Evolutionary conservation across 2,113 vertebrate genomes (phyloP), one percentile per base, ranked within the genome.

Genomic region (Chloropsis hardwickii): DNA sequence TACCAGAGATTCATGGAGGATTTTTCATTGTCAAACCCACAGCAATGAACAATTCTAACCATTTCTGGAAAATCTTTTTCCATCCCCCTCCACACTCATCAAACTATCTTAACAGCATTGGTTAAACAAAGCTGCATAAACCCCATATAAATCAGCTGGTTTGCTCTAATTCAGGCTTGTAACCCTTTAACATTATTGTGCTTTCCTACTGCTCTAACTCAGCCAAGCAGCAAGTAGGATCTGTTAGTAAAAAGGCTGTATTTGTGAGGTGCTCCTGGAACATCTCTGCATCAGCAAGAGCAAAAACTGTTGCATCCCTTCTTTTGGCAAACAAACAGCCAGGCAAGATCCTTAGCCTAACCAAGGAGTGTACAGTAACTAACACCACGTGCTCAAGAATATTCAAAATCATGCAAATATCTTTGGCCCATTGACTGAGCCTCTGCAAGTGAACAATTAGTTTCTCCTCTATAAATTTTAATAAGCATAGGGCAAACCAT

Each of bases 381-480:
- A 74, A 42, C 64, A 60, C 51, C 70, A 70, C 53, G 64, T 28
- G 58, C 51, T 81, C 47, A 66, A 88, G 72, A 90, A 74, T 80
- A 89, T 95, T 93, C 88, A 82, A 77, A 86, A 77, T 90, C 51
- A 83, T 95, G 91, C 91, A 92, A 87, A 90, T 89, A 60, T 48
- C 53, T 83, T 87, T 95, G 92, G 88, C 80, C 81, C 74, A 65
- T 88, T 93, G 88, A 81, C 89, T 94, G 61, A 86, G 44, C 57
- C 94, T 92, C 86, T 15, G 0, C 73, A 90, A 95, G 39, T 73
- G 93, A 96, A 96, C 93, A 96, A 93, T 92, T 96, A 94, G 69
- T 93, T 94, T 91, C 86, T 96, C 72, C 50, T 94, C 83, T 82
- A 58, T 81, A 96, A 94, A 86, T 76, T 95, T 92, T 90, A 94